Conservation (phyloP, 2,113 vertebrate species). For the Muntiacus muntjak region DNA sequence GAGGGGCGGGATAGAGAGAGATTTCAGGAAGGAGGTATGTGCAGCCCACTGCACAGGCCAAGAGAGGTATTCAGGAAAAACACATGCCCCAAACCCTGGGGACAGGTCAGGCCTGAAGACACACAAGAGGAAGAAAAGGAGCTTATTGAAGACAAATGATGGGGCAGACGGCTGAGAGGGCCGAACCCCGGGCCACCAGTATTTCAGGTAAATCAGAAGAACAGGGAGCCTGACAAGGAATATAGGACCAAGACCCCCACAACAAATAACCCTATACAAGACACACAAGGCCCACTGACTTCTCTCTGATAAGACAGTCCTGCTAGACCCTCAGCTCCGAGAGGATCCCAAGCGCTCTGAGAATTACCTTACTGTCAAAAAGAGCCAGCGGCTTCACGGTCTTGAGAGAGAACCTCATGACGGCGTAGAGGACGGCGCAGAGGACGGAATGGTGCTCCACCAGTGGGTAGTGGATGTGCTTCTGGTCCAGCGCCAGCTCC, state of each 20-base stretch:
- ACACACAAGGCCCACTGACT: background rate
- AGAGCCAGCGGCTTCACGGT: slow-evolving; percentile 90
- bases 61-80: background rate
- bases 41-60: no score
- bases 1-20: no score
- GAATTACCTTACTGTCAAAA: slow-evolving; percentile 93
- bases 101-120: background rate
- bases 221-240: no score
- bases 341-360: background rate
- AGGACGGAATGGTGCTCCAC: slow-evolving; percentile 94
- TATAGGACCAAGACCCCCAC: background rate
- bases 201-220: background rate
- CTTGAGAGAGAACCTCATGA: slow-evolving; percentile 89
- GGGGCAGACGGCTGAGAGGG: background rate
- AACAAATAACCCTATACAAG: accelerated
- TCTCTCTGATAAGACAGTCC: background rate
- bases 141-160: background rate
- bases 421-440: slow-evolving; percentile 84
- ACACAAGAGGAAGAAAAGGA: background rate
- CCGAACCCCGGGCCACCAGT: accelerated
- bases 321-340: background rate
- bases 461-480: slow-evolving; percentile 91
- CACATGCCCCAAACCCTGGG: background rate
- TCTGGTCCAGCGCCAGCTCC: slow-evolving; percentile 94
- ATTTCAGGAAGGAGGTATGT: background rate